A percentile compares a stretch with the other conserved stretches of the same genome.
phyloP scores from a whole-genome alignment of 2,888 invertebrate species.

The Cantharis nigra region DNA sequence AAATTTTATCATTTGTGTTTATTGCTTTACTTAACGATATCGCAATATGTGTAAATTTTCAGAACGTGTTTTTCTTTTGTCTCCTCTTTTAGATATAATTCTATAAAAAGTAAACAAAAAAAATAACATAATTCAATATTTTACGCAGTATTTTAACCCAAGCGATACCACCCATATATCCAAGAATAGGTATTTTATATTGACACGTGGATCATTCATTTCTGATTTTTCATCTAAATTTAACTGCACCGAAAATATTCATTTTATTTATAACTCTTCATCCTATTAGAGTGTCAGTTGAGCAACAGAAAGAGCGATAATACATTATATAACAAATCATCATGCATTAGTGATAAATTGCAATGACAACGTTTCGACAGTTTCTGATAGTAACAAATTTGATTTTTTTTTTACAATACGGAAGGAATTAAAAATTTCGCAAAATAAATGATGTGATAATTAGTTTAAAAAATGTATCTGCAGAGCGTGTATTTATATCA shows the following conservation, averaged over 20 bases:
- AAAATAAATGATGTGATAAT: background rate
- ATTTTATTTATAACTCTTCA: background rate
- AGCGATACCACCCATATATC: background rate
- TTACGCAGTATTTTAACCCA: background rate
- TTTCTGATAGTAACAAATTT: background rate
- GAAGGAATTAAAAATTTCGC: background rate
- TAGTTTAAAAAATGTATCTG: background rate
- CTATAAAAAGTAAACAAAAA: background rate
- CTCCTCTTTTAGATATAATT: background rate
- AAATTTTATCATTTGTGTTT: background rate
- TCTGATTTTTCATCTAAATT: slow-evolving; percentile 1
- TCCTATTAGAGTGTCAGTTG: background rate
- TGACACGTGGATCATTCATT: background rate
- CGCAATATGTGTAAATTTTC: no score
- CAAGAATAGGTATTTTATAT: background rate
- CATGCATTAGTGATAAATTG: background rate
- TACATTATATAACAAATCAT: background rate
- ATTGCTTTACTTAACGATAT: background rate
- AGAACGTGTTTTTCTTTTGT: background rate
- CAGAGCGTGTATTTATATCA: background rate
- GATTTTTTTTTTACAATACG: background rate
- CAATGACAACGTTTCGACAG: background rate
- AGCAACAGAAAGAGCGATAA: background rate
- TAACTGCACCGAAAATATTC: background rate
- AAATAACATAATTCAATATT: background rate